Evolutionary conservation across 2,797 vertebrate genomes (phyloP), one percentile per base, ranked within the genome.

Genomic region (Emys orbicularis): DNA sequence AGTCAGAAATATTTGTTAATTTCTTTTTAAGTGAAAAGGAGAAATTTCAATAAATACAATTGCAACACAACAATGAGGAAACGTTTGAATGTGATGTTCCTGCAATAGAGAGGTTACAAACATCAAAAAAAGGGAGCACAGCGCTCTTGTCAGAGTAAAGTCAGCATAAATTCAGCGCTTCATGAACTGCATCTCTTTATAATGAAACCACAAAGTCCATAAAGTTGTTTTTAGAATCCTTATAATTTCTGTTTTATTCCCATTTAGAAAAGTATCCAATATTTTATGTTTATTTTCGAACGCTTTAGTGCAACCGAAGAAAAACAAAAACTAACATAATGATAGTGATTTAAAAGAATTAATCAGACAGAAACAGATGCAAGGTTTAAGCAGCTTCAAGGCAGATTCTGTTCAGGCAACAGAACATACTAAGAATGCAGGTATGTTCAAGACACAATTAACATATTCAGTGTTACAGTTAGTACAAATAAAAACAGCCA

Each of bases 141-240:
- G 56, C 41, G 31, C 15, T 93, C 91, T 88, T 5, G 3, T 76
- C 59, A 16, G 92, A 85, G 41, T 88, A 77, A 91, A 80, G 44
- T 81, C n/a, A 93, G 41, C 65, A 94, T 68, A 72, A 88, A 85
- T 50, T 91, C 85, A 85, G 77, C 11, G n/a, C n/a, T 68, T 68
- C n/a, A 21, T 37, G 65, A 87, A 90, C 19, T 50, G 4, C 6
- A 4, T 84, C 59, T 41, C 29, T 5, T 91, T 92, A 89, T 77
- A 94, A 95, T 6, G 31, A 94, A 41, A 84, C 27, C 52, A 27
- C 19, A 94, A 86, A 84, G 91, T 76, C 72, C 61, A 96, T 90
- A 84, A 93, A 87, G 6, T 10, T 92, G 92, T 93, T 88, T 53
- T 79, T 23, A 34, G 44, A 93, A 93, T 77, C 65, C 15, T 4